Percentiles rank a stretch among this genome's conserved stretches.
These are phyloP conservation scores for Zoanthus solanderi DNA, from an alignment of 92 coral and sea anemone species.

Conservation along the genomic window DNA sequence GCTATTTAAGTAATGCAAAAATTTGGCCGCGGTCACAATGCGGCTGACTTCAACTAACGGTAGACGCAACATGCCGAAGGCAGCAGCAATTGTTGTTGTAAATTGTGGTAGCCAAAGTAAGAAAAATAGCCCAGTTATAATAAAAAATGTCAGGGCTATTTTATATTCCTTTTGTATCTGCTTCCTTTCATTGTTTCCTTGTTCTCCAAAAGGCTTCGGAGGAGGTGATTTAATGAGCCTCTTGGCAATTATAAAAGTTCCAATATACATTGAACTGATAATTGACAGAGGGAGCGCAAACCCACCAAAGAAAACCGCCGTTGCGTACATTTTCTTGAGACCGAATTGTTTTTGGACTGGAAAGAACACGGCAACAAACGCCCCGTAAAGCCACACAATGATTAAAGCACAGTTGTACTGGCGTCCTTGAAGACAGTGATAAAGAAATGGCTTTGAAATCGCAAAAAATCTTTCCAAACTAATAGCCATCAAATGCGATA, in stretches of 20 bases:
- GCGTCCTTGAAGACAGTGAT: not conserved
- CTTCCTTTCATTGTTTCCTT: not conserved
- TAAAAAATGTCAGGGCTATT: conserved; percentile 26
- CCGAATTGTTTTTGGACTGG: conserved; percentile 15
- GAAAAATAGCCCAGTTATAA: conserved; percentile 41
- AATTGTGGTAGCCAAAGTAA: conserved; percentile 38
- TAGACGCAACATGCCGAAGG: conserved; percentile 1
- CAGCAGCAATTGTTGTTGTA: conserved; percentile 25
- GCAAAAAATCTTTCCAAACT: conserved; percentile 33
- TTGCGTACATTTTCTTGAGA: conserved; percentile 17
- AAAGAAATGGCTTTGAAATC: conserved; percentile 17
- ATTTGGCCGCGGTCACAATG: conserved; percentile 14
- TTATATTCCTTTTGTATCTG: conserved; percentile 18
- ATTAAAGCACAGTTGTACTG: conserved; percentile 18
- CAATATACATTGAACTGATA: conserved; percentile 39
- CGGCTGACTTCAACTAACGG: not conserved
- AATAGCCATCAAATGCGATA: conserved; percentile 40
- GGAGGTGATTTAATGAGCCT: conserved; percentile 28
- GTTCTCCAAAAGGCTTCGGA: not conserved
- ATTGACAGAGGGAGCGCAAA: conserved; percentile 26
- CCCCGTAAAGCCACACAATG: conserved; percentile 30
- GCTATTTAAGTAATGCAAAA: conserved; percentile 38
- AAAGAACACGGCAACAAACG: conserved; percentile 4
- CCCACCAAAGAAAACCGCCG: conserved; percentile 19
- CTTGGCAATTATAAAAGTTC: conserved; percentile 25